Evolutionary conservation across 2,888 invertebrate species (phyloP).

Genomic region (Polia nebulosa): DNA sequence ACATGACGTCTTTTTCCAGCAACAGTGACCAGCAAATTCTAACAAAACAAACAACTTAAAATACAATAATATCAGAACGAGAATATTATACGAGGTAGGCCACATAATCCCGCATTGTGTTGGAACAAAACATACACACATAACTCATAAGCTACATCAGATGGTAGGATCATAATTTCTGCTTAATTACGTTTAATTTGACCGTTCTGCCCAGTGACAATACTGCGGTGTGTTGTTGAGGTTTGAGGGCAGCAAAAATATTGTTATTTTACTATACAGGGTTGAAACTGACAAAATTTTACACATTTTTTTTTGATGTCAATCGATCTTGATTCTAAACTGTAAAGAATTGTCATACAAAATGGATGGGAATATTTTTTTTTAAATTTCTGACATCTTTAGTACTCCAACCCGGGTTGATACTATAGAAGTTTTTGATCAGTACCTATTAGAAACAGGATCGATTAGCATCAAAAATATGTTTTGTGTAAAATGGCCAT

Average conservation of each 20-base stretch:
- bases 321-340: too few species aligned
- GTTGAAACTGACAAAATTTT: too few species aligned
- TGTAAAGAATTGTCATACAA: too few species aligned
- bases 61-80: not conserved
- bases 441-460: too few species aligned
- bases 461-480: too few species aligned
- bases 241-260: not conserved
- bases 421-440: too few species aligned
- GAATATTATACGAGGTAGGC: conserved; percentile 17
- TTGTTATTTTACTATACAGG: too few species aligned
- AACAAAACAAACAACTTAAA: conserved; percentile 8
- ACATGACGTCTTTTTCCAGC: not conserved
- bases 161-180: conserved; percentile 48
- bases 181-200: conserved; percentile 61
- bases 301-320: too few species aligned
- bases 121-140: conserved; percentile 23
- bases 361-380: too few species aligned
- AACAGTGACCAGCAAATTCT: not conserved
- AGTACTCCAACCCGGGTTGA: too few species aligned
- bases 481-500: too few species aligned
- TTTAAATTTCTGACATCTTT: too few species aligned
- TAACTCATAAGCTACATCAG: conserved; percentile 45
- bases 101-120: conserved; percentile 2
- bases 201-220: conserved; percentile 14
- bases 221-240: conserved; percentile 7